Evolutionary conservation across 2,888 invertebrate species (phyloP), one percentile per base, ranked within the genome.

Genomic region (Trachelus tabidus): DNA sequence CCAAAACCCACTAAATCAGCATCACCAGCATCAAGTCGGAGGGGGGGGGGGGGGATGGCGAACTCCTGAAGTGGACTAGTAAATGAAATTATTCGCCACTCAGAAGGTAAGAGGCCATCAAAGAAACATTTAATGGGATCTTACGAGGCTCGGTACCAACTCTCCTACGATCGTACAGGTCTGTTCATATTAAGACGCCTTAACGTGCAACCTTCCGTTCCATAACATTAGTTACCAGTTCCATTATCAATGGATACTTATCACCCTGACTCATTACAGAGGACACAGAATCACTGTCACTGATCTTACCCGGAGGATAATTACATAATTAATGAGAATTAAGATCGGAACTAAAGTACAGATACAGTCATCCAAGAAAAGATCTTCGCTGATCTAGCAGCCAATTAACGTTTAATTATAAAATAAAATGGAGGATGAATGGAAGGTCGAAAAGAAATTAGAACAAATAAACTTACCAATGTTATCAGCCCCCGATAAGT

Each of bases 51-150:
- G 80, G 79, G 80, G 80, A 80, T 87, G 85, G 83, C 85, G 79
- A 79, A 82, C 83, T 86, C 86, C 86, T 84, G 83, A 87, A 87
- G 87, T 87, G 85, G 84, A 81, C 80, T 81, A 81, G 83, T 83
- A 86, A 87, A 87, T 87, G 86, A 84, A 87, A 86, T 87, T 87
- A 87, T 87, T 87, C 85, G 87, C 85, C 87, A 87, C 88, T 88
- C 85, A 83, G 83, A 81, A 86, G 84, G 86, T 84, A 86, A 85
- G 85, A 86, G 83, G 82, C 85, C 83, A 84, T 87, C 87, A 87
- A 87, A 88, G 88, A 86, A 85, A 81, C 85, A 82, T 87, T 87
- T 87, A 87, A 87, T 85, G 81, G 81, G 83, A 83, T 86, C 81
- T 79, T 81, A 81, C 83, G 84, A 85, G 85, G 87, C 86, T 85